phyloP scores from a whole-genome alignment of 1,140 invertebrate species.

The Drosophila littoralis region DNA sequence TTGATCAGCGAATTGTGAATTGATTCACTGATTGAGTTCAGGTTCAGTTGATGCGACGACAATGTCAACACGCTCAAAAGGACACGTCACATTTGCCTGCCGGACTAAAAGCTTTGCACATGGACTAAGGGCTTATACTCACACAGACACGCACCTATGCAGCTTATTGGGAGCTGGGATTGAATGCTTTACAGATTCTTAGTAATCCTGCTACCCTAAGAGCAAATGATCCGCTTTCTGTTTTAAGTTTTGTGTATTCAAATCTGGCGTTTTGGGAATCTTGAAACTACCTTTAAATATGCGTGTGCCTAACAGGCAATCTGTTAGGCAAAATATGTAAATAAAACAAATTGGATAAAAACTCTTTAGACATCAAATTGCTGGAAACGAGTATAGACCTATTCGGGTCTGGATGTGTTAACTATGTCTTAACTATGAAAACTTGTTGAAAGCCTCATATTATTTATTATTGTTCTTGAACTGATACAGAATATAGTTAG shows the following conservation, averaged over 20 bases:
- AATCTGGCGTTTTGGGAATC: neutral
- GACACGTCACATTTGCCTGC: constrained; percentile 32
- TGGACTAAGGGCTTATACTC: constrained; percentile 32
- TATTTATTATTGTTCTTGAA: too few relatives aligned
- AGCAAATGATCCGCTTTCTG: constrained; percentile 5
- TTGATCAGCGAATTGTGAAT: constrained; percentile 82
- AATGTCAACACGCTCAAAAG: constrained; percentile 61
- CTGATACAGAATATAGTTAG: too few relatives aligned
- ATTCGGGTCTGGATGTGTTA: too few relatives aligned
- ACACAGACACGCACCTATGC: neutral
- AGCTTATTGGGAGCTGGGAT: neutral
- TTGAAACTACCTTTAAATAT: neutral
- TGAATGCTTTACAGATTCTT: neutral
- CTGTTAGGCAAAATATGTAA: neutral
- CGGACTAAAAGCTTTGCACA: constrained; percentile 17
- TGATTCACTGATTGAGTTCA: constrained; percentile 82
- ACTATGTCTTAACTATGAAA: too few relatives aligned
- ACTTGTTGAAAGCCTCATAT: too few relatives aligned
- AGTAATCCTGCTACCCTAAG: neutral
- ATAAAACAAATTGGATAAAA: neutral
- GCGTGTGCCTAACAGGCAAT: neutral
- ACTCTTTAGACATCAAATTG: too few relatives aligned
- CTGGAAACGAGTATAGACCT: too few relatives aligned
- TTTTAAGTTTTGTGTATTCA: neutral
- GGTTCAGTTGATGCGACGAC: constrained; percentile 76